Evolutionary conservation across 2,797 vertebrate species (phyloP), one percentile per base, ranked within the genome.

Genomic region (Epinephelus malabaricus): DNA sequence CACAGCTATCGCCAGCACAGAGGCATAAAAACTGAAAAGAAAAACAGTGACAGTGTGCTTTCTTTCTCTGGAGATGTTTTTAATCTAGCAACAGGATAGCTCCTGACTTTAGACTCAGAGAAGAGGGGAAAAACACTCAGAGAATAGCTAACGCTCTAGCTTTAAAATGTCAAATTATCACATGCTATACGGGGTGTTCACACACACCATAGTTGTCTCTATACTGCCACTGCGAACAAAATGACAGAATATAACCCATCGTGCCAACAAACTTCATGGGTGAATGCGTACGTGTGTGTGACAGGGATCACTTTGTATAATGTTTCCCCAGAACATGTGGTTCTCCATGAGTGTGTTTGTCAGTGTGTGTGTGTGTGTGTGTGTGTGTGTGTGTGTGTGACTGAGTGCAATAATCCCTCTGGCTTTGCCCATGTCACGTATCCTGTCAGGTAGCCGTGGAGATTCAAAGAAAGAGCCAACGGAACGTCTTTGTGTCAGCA

Each of bases 391-490:
- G 49, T 30, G 79, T 47, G 69, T 50, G 30, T 65, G 54, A 60
- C 54, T 75, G 67, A 72, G 53, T 73, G 62, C 47, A 69, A 55
- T 92, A 88, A 92, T 93, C 84, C 85, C 74, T 46, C 63, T 54
- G 64, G 86, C 75, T 88, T 76, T 74, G 90, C 79, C 81, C 78
- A 80, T 88, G 85, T 92, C 93, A 94, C 88, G 79, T 86, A 90
- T 66, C 11, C 82, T 83, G 88, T 81, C 90, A 92, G 85, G 88
- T 92, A 81, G 82, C 86, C 56, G 18, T 84, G 84, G 88, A 84
- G 82, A 93, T 86, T 82, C 62, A 78, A 78, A 85, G 85, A 86
- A 77, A 64, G 59, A 76, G 86, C 86, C 81, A 75, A 73, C 75
- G 76, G 81, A 92, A 92, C 47, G 76, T 83, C 81, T 92, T 90